Base-by-base conservation (phyloP, 2,888 invertebrate genomes). In the Malthinus seriepunctatus region DNA sequence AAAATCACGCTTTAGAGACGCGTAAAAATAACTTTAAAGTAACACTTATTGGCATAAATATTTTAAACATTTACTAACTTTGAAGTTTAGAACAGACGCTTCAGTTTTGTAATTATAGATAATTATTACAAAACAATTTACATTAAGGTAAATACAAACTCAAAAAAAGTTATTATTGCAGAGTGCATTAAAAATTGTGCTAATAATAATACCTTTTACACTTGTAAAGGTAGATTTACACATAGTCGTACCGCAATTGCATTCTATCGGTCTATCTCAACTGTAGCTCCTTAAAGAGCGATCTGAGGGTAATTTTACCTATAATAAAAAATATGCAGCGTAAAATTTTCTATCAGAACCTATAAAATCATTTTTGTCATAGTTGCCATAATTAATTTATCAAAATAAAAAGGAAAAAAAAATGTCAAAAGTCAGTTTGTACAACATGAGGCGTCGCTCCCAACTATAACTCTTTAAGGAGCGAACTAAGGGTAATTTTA, bases 21-120 rank as follows among this genome's bases (percentile, higher is more conserved):
- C 23, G 38, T 38, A 42, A 47, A 46, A 15, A 38, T 37, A 14
- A 37, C 51, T 39, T 51, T 34, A 32, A 52, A 42, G 8, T 39
- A 57, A 42, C 50, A 50, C 11, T 56, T 47, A 57, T 34, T 46
- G 15, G 37, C 51, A 39, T 23, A 23, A 51, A 46, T 56, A 56
- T 15, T 45, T 44, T 56, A 48, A 56, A 51, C 47, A 58, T 48
- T 37, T 59, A 55, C 55, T 55, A 55, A 35, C 60, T 60, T 51
- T 39, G 23, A 44, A 55, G 44, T 60, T 60, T 60, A 60, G 60
- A 60, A 60, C 60, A 55, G 55, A 42, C 60, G 60, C 60, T 60
- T 60, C 55, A 45, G 50, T 54, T 54, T 55, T 47, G 45, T 60
- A 39, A 47, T 33, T 15, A 50, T 35, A 60, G 15, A 34, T 51